These are phyloP conservation scores for Volucella zonaria DNA, from an alignment of 2,888 invertebrate species.

Conservation along the genomic window DNA sequence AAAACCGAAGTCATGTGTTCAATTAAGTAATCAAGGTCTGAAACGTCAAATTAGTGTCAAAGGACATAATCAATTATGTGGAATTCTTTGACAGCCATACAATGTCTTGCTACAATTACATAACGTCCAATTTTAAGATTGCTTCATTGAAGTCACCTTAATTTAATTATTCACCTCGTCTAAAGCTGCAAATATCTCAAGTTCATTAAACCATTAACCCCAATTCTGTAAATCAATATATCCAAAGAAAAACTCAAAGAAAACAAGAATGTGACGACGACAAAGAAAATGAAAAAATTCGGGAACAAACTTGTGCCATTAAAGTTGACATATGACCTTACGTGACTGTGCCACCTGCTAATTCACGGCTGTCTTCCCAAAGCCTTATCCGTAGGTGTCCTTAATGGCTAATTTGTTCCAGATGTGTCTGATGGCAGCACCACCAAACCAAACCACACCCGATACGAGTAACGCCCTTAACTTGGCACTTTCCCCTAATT, in stretches of 20 bases:
- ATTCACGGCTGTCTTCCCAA: slow-evolving; percentile 7
- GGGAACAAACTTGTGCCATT: slow-evolving; percentile 21
- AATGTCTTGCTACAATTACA: too few relatives aligned
- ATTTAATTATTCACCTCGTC: too few relatives aligned
- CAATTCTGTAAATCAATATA: slow-evolving; percentile 6
- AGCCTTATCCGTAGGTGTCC: slow-evolving; percentile 4
- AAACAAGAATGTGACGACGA: neutral
- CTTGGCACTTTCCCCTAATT: slow-evolving; percentile 46
- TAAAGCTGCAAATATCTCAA: neutral
- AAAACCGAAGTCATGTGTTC: too few relatives aligned
- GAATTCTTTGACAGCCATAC: too few relatives aligned
- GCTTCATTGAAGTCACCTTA: too few relatives aligned
- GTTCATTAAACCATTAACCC: slow-evolving; percentile 34
- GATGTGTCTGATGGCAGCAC: neutral
- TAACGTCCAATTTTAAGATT: too few relatives aligned
- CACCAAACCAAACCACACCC: neutral
- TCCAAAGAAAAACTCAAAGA: neutral
- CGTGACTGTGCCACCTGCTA: slow-evolving; percentile 41
- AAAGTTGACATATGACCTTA: slow-evolving; percentile 42
- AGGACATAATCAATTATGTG: neutral
- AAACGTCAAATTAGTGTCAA: neutral
- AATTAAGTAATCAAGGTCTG: too few relatives aligned
- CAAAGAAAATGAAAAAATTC: too few relatives aligned
- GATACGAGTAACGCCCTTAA: slow-evolving; percentile 18
- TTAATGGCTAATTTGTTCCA: slow-evolving; percentile 37